Evolutionary conservation across 2,888 invertebrate species (phyloP).

Genomic region (Stegana nigrithorax): DNA sequence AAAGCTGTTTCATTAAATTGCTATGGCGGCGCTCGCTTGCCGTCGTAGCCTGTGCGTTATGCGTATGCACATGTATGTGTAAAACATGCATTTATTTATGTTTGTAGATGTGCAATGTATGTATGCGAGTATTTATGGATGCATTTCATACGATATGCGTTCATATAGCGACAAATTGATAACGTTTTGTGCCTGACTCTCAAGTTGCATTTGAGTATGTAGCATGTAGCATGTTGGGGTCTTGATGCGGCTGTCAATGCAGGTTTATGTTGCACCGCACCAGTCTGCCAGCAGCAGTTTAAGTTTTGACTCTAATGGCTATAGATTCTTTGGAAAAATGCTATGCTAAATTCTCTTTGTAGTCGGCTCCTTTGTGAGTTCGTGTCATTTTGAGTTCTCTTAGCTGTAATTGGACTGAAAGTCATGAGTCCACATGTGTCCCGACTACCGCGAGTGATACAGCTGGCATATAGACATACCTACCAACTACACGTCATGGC

Average conservation of each 20-base stretch:
- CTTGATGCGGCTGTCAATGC: neutral
- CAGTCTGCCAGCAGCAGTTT: neutral
- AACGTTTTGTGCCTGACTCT: constrained; percentile 57
- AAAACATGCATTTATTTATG: constrained; percentile 6
- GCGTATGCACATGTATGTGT: neutral
- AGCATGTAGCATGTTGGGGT: neutral
- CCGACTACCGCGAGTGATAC: too few relatives aligned
- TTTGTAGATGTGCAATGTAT: neutral
- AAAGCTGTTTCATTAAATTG: neutral
- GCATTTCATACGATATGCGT: constrained; percentile 37
- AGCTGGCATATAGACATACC: too few relatives aligned
- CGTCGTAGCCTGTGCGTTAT: neutral
- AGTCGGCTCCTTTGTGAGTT: too few relatives aligned
- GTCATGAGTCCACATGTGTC: too few relatives aligned
- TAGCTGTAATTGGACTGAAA: too few relatives aligned
- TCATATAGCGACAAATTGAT: constrained; percentile 58
- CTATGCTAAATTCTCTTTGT: too few relatives aligned
- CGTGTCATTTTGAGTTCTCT: neutral
- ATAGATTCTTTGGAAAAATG: neutral
- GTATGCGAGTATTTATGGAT: constrained; percentile 17
- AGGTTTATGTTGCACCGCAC: too few relatives aligned
- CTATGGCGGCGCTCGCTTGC: neutral
- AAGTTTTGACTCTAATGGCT: constrained; percentile 1
- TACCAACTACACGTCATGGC: too few relatives aligned
- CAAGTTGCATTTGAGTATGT: constrained; percentile 47